A percentile compares a stretch with the other conserved stretches of the same genome.
Evolutionary conservation across 1,140 invertebrate genomes (phyloP).

Genomic region (Sinella curviseta): DNA sequence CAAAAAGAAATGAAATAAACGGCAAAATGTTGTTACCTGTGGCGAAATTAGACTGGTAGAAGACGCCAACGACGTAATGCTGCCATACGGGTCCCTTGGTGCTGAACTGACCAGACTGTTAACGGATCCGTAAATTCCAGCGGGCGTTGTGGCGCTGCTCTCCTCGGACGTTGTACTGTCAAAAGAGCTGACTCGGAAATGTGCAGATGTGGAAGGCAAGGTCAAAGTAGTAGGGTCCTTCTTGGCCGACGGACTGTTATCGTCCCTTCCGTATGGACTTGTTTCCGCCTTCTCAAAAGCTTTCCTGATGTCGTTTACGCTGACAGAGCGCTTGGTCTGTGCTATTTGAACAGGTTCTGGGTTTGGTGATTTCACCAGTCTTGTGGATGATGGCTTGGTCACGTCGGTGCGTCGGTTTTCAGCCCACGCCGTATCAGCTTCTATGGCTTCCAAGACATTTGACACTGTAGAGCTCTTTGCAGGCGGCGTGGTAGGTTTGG

Average conservation of each 20-base stretch:
- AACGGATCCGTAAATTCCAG: slow-evolving; percentile 54
- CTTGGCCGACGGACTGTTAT: slow-evolving; percentile 20
- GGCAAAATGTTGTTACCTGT: slow-evolving; percentile 56
- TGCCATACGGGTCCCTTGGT: slow-evolving; percentile 62
- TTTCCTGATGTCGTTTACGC: slow-evolving; percentile 64
- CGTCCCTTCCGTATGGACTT: slow-evolving; percentile 42
- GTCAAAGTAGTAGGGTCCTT: slow-evolving; percentile 37
- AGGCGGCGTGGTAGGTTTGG: not conserved
- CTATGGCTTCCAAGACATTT: slow-evolving; percentile 10
- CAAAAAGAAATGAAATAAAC: not conserved
- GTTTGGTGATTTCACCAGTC: slow-evolving; percentile 17
- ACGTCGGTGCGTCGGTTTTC: not conserved
- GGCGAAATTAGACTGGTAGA: slow-evolving; percentile 66
- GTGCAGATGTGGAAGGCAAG: slow-evolving; percentile 39
- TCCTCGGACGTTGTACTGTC: slow-evolving; percentile 61
- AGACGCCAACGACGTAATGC: slow-evolving; percentile 64
- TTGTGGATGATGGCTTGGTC: not conserved
- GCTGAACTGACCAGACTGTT: slow-evolving; percentile 54
- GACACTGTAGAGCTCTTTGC: slow-evolving; percentile 28
- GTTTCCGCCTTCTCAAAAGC: slow-evolving; percentile 62
- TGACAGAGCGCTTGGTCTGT: slow-evolving; percentile 49
- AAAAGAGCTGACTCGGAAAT: slow-evolving; percentile 49
- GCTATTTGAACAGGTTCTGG: slow-evolving; percentile 1
- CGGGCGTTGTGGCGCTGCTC: slow-evolving; percentile 52
- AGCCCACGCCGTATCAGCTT: slow-evolving; percentile 22